Evolutionary conservation across 2,113 vertebrate genomes (phyloP).

Genomic region (Laticauda colubrina): DNA sequence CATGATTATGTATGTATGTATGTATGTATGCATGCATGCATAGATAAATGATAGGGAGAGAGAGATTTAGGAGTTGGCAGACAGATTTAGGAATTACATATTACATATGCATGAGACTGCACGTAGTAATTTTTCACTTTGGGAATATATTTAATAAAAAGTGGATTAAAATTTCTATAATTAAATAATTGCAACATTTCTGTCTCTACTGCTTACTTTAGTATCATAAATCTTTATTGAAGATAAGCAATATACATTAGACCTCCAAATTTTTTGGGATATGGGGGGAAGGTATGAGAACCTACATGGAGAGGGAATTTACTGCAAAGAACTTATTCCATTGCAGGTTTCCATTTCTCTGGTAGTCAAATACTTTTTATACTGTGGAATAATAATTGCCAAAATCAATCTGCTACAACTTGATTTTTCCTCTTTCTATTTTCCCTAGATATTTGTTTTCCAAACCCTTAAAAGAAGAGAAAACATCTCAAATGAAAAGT

Average conservation of each 20-base stretch:
- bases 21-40: neutral
- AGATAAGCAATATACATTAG: neutral
- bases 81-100: neutral
- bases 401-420: neutral
- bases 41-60: neutral
- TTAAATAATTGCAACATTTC: neutral
- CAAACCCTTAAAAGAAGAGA: slow-evolving; percentile 11
- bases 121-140: neutral
- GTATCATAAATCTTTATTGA: neutral
- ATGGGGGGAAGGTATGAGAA: neutral
- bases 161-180: neutral
- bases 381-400: slow-evolving; percentile 5
- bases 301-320: neutral
- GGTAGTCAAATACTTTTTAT: neutral
- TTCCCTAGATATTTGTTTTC: neutral
- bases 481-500: slow-evolving; percentile 10
- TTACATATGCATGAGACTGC: neutral
- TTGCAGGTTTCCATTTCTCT: neutral
- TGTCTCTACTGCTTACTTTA: neutral
- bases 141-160: neutral
- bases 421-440: neutral
- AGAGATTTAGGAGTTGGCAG: neutral
- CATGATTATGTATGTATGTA: neutral
- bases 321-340: neutral
- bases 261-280: neutral